Evolutionary conservation across 2,113 vertebrate genomes (phyloP).

Genomic region (Takifugu bimaculatus): DNA sequence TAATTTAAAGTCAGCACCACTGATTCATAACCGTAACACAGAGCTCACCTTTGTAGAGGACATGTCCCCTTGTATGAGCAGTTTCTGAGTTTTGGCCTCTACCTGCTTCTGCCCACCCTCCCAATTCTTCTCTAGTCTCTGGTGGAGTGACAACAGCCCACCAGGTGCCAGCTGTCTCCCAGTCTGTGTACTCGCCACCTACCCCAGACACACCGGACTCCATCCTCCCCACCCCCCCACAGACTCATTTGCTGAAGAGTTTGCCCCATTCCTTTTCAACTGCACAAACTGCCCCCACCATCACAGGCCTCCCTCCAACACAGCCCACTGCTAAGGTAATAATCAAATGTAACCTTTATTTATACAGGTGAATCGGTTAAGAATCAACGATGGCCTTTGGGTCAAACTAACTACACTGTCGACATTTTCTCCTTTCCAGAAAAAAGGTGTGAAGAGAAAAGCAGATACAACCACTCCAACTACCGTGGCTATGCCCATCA

Average conservation of each 20-base stretch:
- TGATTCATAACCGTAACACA: no score
- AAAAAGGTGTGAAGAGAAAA: conserved; percentile 93
- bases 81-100: background rate
- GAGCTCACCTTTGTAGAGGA: no score
- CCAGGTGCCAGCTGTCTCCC: conserved; percentile 88
- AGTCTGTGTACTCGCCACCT: conserved; percentile 78
- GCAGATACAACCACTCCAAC: conserved; percentile 91
- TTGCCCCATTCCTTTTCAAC: conserved; percentile 53
- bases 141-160: conserved; percentile 83
- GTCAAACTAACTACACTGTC: background rate
- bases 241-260: conserved; percentile 79
- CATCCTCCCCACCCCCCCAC: conserved; percentile 82
- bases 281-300: conserved; percentile 68
- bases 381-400: background rate
- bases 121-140: conserved; percentile 38
- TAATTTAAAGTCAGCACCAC: conserved; percentile 51
- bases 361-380: no score
- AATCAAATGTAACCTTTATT: no score
- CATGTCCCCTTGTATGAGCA: background rate
- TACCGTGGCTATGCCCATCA: conserved; percentile 80
- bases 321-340: conserved; percentile 79
- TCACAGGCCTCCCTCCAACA: conserved; percentile 69
- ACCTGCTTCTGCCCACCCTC: background rate
- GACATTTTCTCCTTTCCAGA: conserved; percentile 60
- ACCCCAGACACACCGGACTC: conserved; percentile 85